Evolutionary conservation across 2,888 invertebrate genomes (phyloP).

Genomic region (Xiphydria camelus): DNA sequence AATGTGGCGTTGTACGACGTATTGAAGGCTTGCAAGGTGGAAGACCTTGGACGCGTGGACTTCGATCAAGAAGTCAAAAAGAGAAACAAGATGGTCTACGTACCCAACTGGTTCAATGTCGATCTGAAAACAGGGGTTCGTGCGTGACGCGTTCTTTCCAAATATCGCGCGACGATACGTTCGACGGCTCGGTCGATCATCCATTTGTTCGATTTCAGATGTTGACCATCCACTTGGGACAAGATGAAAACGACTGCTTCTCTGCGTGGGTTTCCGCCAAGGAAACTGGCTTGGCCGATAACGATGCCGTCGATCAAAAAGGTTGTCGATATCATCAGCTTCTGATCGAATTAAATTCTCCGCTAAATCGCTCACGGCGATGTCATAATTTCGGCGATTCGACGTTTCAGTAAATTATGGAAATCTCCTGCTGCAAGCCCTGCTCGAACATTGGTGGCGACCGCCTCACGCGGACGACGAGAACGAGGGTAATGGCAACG

Average conservation of each 20-base stretch:
- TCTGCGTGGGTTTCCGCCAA: conserved; percentile 98
- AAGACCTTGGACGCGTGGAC: conserved; percentile 88
- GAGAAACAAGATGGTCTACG: conserved; percentile 88
- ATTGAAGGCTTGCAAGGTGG: conserved; percentile 80
- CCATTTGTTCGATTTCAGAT: too few species aligned
- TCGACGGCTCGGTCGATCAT: background rate
- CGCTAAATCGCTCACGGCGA: too few species aligned
- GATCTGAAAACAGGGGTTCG: conserved; percentile 96
- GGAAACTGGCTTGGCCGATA: conserved; percentile 84
- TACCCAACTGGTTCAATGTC: conserved; percentile 99
- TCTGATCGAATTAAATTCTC: too few species aligned
- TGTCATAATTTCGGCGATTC: too few species aligned
- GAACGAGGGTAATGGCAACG: conserved; percentile 68
- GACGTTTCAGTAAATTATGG: conserved; percentile 84
- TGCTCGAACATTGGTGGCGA: conserved; percentile 93
- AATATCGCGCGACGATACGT: background rate
- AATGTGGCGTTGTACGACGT: conserved; percentile 94
- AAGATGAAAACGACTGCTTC: conserved; percentile 97
- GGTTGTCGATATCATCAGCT: conserved; percentile 58
- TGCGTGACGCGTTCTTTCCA: conserved; percentile 26
- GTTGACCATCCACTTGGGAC: conserved; percentile 94
- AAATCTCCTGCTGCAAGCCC: conserved; percentile 86
- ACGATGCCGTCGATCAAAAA: conserved; percentile 76
- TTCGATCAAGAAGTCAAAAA: conserved; percentile 93
- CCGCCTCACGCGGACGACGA: conserved; percentile 73